Base-by-base conservation (phyloP, 2,888 invertebrate species). In the Drosophila robusta region DNA sequence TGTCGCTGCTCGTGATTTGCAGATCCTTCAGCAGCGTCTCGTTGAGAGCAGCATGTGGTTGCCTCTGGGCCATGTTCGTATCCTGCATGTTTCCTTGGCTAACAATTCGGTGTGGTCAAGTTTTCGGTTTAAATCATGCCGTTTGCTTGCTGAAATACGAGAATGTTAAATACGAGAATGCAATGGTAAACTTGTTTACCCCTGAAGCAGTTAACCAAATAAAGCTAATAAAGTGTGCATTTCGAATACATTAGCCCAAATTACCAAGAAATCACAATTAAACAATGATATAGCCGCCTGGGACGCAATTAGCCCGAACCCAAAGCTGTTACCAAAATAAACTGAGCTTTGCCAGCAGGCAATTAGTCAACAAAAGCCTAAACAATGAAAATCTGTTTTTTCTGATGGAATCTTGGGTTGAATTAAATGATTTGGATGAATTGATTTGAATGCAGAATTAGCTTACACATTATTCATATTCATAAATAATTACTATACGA, bases 1-100 rank as follows among this genome's bases (percentile, higher is more conserved):
- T 78, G n/a, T 90, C 90, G 41, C 71, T 81, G 14, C 67, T 75
- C 4, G 90, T 89, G 4, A 91, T 67, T 8, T 89, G 29, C 8
- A 79, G 29, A 32, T 60, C 70, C 39, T 47, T 63, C 3, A 87
- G 62, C 38, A 87, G 34, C 9, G 75, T 46, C 3, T 75, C 70
- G 39, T 87, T 87, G 3, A 87, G 56, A 0, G 36, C n/a, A 0
- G 32, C 7, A 5, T 49, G 42, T 4, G 29, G 49, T 6, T 60
- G 65, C 8, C 68, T 1, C n/a, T 51, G 61, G 1, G 67, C 29
- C 68, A 80, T 75, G 46, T 39, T 69, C 16, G 50, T 61, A 7
- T 87, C 72, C 64, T 78, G 85, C 84, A 82, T 82, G 1, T 24
- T 50, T 36, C 0, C 0, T 29, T 29, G 29, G 29, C 0, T 22